Evolutionary conservation across 2,888 invertebrate species (phyloP).

Genomic region (Glomeris marginata): DNA sequence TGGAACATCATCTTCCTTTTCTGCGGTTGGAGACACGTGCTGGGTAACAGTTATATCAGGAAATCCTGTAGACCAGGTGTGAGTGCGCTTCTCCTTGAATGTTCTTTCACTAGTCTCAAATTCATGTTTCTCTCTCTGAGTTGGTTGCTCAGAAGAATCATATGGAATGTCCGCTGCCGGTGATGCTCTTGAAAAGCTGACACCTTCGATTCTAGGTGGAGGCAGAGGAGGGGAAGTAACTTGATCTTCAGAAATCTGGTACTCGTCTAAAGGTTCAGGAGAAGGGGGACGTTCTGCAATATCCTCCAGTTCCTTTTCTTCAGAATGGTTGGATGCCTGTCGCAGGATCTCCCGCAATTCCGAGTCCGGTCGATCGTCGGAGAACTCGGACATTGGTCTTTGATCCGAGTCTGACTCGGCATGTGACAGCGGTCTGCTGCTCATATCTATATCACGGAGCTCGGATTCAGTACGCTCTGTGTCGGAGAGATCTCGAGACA

Average conservation of each 20-base stretch:
- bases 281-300: conserved; percentile 40
- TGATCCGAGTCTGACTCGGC: conserved; percentile 28
- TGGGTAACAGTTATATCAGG: conserved; percentile 48
- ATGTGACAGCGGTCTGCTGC: conserved; percentile 27
- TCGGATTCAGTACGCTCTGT: conserved; percentile 31
- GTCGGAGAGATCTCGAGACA: too few relatives aligned
- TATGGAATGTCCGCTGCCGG: conserved; percentile 1
- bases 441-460: conserved; percentile 29
- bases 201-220: background rate
- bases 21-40: conserved; percentile 38
- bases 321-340: conserved; percentile 15
- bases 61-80: conserved; percentile 28
- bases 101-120: conserved; percentile 33
- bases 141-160: background rate
- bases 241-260: conserved; percentile 32
- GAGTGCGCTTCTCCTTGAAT: conserved; percentile 4
- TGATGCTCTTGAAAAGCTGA: too few relatives aligned
- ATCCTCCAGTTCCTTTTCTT: conserved; percentile 26
- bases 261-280: conserved; percentile 34
- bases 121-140: conserved; percentile 35
- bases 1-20: conserved; percentile 28
- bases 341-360: conserved; percentile 30
- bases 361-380: conserved; percentile 32
- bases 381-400: conserved; percentile 28
- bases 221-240: conserved; percentile 32